Evolutionary conservation across 2,113 vertebrate genomes (phyloP), one percentile per base, ranked within the genome.

Genomic region (Phaetusa simplex): DNA sequence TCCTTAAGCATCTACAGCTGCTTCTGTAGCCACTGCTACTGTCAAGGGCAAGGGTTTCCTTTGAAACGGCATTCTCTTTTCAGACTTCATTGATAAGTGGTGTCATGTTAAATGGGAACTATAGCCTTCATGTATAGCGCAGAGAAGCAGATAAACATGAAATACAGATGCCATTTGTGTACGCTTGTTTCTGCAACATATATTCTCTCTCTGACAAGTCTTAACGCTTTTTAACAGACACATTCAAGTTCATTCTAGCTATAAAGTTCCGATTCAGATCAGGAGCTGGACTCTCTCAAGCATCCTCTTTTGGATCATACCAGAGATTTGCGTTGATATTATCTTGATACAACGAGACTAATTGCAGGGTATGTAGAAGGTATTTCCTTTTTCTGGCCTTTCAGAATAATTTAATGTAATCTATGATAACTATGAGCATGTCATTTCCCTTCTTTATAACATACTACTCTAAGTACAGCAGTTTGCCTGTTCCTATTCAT

Each of bases 381-480:
- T 47, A 56, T 64, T 92, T 88, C 36, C 29, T 86, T 88, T 86
- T 34, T 67, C 38, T 26, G 88, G 71, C 55, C 56, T 90, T 93
- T 86, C 65, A 80, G 70, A 76, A 56, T 74, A 92, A 90, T 88
- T 90, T 50, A 53, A 1, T 50, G 50, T 67, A 42, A 38, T 71
- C 67, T 83, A 5, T 65, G 53, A 53, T 72, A 80, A 49, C 53
- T 62, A 49, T 17, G 42, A 86, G 12, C 18, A 67, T 67, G 36
- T 89, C 6, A 76, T 95, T 95, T 94, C 82, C 36, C 30, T 87
- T 85, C 83, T 92, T 84, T 91, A 32, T 90, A 90, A 72, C 12
- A 61, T 34, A 38, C 5, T 59, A 27, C 43, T 91, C 10, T 27
- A 92, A 81, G 38, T 92, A 43, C n/a, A 88, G 82, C 38, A 83